phyloP scores from a whole-genome alignment of 2,888 invertebrate genomes.

The Cheilosia impressa region DNA sequence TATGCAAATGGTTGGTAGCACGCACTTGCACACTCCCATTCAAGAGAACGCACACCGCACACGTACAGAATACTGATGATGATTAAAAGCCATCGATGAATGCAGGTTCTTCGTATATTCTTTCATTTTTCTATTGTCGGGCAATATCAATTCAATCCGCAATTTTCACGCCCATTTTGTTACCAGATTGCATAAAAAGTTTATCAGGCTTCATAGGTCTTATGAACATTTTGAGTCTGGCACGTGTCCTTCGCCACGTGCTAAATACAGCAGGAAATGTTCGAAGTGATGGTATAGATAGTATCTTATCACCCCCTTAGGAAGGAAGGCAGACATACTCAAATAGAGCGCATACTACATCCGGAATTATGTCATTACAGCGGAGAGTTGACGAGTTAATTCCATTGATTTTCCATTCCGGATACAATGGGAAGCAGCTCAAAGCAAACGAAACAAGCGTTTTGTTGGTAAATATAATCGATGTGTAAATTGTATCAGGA shows the following conservation, averaged over 20 bases:
- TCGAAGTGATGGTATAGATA: conserved; percentile 53
- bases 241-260: conserved; percentile 64
- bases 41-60: conserved; percentile 21
- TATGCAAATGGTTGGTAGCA: conserved; percentile 42
- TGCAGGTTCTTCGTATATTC: conserved; percentile 14
- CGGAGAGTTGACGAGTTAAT: conserved; percentile 44
- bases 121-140: conserved; percentile 14
- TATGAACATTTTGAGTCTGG: conserved; percentile 4
- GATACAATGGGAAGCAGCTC: conserved; percentile 5
- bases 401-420: conserved; percentile 48
- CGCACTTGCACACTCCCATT: conserved; percentile 78
- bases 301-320: conserved; percentile 41
- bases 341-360: conserved; percentile 30
- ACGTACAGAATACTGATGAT: conserved; percentile 1
- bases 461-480: conserved; percentile 54
- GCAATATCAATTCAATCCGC: conserved; percentile 78
- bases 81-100: conserved; percentile 41
- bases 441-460: conserved; percentile 22
- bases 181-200: conserved; percentile 79
- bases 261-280: conserved; percentile 54
- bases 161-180: conserved; percentile 83
- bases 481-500: conserved; percentile 51
- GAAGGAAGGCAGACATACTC: conserved; percentile 21
- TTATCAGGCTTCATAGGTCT: conserved; percentile 77
- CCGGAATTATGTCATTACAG: conserved; percentile 63